These are phyloP conservation scores for Liasis olivaceus DNA, from an alignment of 2,797 vertebrate genomes.

Conservation along the genomic window DNA sequence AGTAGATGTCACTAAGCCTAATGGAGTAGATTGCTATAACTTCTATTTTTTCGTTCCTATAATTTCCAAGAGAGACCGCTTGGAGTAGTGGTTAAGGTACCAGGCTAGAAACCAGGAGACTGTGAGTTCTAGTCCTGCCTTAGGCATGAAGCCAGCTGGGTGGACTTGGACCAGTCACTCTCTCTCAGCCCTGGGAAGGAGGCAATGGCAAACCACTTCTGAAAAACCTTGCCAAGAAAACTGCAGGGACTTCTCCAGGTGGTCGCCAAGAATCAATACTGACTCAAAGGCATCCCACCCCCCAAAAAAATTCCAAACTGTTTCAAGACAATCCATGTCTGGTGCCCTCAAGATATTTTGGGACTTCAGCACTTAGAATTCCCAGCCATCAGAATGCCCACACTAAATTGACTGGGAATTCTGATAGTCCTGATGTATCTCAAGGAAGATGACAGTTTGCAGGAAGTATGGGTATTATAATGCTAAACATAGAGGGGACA, in stretches of 20 bases:
- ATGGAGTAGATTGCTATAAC: constrained; percentile 48
- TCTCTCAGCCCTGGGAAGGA: neutral
- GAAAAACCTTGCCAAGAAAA: neutral
- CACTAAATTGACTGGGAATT: neutral
- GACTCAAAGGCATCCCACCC: neutral
- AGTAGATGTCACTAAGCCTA: neutral
- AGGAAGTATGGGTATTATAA: neutral
- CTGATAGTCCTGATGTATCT: neutral
- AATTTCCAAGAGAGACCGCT: constrained; percentile 11
- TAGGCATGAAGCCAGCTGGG: neutral
- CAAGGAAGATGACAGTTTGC: neutral
- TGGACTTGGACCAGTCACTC: neutral
- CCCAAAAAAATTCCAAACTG: neutral
- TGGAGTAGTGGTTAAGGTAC: neutral
- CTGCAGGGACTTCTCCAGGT: neutral
- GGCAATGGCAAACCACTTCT: neutral
- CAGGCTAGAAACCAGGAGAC: neutral
- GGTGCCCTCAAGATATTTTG: neutral
- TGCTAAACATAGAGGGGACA: neutral
- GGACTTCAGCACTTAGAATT: neutral
- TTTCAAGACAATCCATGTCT: neutral
- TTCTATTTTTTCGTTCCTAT: constrained; percentile 43
- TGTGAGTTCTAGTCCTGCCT: neutral
- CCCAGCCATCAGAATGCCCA: neutral
- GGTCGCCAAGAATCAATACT: neutral